Evolutionary conservation across 2,113 vertebrate genomes (phyloP), one percentile per base, ranked within the genome.

Genomic region (Oxyruncus cristatus): DNA sequence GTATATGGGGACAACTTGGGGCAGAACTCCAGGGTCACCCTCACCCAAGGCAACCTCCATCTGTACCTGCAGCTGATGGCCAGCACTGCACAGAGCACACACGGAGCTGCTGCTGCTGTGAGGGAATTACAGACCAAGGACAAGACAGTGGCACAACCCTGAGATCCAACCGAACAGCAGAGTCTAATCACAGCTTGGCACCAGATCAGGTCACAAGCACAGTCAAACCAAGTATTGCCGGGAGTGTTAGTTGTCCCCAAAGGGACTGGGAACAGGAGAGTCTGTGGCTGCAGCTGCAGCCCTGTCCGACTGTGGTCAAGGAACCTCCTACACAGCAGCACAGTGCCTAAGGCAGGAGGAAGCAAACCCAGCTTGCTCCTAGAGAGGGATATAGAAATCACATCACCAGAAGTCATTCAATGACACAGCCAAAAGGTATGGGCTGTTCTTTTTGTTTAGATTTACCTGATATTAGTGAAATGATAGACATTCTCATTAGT

Each of bases 401-500:
- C n/a, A 62, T 39, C 59, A 53, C 27, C 58, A 88, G 41, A 52
- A 80, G 23, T 14, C 18, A 8, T 19, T 33, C 61, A 27, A 39
- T 44, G 22, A 46, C 0, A 1, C 46, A 85, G 27, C 17, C 77
- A 50, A 87, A 81, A 78, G 18, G 9, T 39, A 42, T 19, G 7
- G 28, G 30, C 42, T 50, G n/a, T 62, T 80, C 21, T 33, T 71
- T 68, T 85, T 73, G 49, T 68, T 79, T 84, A 16, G 47, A 52
- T 77, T 86, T 89, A 81, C 47, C 47, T 78, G 73, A 22, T 47
- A 33, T 5, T 39, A 55, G 28, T 65, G 73, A 74, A 84, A 67
- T 12, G 0, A n/a, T 0, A 75, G 61, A 72, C 28, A 59, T 37
- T 79, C 2, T 0, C 3, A 5, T 75, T 70, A 65, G 46, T 26